Evolutionary conservation across 2,113 vertebrate species (phyloP).

Genomic region (Erpornis zantholeuca): DNA sequence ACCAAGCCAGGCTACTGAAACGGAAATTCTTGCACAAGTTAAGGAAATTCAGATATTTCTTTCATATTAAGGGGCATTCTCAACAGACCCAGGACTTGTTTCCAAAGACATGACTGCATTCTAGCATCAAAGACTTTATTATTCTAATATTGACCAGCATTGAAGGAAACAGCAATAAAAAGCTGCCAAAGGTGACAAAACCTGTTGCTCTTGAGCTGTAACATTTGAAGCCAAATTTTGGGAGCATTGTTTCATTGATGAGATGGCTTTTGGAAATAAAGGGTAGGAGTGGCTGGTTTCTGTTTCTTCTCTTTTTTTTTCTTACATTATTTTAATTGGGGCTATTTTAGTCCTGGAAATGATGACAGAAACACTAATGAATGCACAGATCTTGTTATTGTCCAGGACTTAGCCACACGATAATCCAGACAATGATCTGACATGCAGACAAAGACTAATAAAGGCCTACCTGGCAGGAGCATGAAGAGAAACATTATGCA

Average conservation of each 20-base stretch:
- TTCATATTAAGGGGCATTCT: constrained; percentile 1
- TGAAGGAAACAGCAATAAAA: constrained; percentile 26
- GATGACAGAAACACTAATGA: not conserved
- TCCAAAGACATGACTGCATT: constrained; percentile 19
- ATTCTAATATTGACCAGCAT: constrained; percentile 20
- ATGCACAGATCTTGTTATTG: not conserved
- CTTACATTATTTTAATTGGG: not conserved
- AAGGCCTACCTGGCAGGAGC: constrained; percentile 43
- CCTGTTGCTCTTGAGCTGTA: not conserved
- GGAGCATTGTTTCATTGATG: not conserved
- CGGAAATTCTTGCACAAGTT: constrained; percentile 24
- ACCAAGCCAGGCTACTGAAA: not conserved
- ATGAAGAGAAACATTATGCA: not conserved
- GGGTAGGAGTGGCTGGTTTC: not conserved
- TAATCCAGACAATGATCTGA: constrained; percentile 17
- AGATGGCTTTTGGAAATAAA: not conserved
- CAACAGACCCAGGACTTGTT: not conserved
- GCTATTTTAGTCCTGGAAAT: not conserved
- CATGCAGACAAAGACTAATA: constrained; percentile 4
- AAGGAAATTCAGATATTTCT: constrained; percentile 7
- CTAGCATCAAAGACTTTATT: not conserved
- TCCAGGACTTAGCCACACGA: not conserved
- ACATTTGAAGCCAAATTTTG: not conserved
- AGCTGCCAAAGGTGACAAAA: constrained; percentile 8
- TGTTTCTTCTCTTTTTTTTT: not conserved